Percentiles rank a stretch among this genome's conserved stretches.
Evolutionary conservation across 92 coral and sea anemone genomes (phyloP).

Genomic region (Zoanthus sociatus): DNA sequence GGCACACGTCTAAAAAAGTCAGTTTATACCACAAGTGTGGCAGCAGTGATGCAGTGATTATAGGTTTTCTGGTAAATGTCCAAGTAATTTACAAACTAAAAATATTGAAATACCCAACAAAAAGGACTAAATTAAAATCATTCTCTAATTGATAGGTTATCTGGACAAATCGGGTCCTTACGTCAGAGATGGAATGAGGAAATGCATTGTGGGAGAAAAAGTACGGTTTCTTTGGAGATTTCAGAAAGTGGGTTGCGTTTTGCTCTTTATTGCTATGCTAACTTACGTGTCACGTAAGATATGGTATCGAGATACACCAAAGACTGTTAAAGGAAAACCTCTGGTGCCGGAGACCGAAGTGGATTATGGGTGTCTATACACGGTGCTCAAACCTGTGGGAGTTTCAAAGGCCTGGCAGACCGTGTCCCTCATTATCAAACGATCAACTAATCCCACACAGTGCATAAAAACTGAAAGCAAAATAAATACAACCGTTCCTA

Average conservation of each 20-base stretch:
- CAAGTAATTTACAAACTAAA: too few species aligned
- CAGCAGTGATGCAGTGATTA: too few species aligned
- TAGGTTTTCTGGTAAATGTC: too few species aligned
- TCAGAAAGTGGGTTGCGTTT: slow-evolving; percentile 3
- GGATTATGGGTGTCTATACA: slow-evolving; percentile 83
- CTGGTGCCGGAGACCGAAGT: slow-evolving; percentile 43
- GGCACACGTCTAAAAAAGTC: too few species aligned
- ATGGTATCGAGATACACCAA: slow-evolving; percentile 32
- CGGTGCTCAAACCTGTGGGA: slow-evolving; percentile 70
- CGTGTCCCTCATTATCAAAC: slow-evolving; percentile 62
- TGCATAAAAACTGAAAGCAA: slow-evolving; percentile 42
- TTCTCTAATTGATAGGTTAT: too few species aligned
- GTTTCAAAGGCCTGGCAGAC: slow-evolving; percentile 70
- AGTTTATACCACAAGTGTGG: too few species aligned
- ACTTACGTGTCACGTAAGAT: slow-evolving; percentile 55
- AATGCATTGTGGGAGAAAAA: slow-evolving; percentile 33
- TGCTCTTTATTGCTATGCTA: slow-evolving; percentile 44
- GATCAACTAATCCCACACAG: slow-evolving; percentile 43
- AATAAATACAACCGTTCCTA: neutral
- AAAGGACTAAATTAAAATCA: too few species aligned
- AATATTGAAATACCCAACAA: too few species aligned
- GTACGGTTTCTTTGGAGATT: slow-evolving; percentile 17
- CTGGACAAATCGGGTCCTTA: neutral
- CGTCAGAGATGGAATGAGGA: slow-evolving; percentile 43
- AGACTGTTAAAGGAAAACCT: slow-evolving; percentile 27